phyloP scores from a whole-genome alignment of 2,797 vertebrate genomes.

The Crocodylus rhombifer region DNA sequence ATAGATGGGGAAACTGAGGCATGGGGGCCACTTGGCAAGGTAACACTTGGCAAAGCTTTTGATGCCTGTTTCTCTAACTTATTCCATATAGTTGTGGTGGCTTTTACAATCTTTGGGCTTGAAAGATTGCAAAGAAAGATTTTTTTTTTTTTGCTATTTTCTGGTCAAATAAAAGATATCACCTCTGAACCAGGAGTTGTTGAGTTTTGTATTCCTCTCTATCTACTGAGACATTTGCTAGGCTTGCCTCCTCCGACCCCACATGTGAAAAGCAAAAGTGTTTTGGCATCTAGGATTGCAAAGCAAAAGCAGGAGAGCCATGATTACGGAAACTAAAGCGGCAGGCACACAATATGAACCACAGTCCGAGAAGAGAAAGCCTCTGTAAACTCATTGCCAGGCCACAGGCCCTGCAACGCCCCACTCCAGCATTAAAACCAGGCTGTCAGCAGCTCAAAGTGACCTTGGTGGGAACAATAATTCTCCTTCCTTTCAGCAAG shows the following conservation, averaged over 20 bases:
- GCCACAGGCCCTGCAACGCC: background rate
- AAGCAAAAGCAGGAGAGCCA: background rate
- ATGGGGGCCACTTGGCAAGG: too few relatives aligned
- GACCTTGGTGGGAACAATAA: background rate
- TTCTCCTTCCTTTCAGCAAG: conserved; percentile 36
- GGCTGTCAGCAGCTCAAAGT: background rate
- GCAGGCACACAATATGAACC: background rate
- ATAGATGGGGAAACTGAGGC: background rate
- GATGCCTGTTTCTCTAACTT: too few relatives aligned
- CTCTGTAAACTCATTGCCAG: background rate
- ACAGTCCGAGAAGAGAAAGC: background rate
- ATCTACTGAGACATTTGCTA: too few relatives aligned
- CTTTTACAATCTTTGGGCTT: too few relatives aligned
- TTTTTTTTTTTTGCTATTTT: too few relatives aligned
- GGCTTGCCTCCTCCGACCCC: background rate
- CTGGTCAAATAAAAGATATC: too few relatives aligned
- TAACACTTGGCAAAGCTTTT: too few relatives aligned
- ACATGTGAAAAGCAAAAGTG: background rate
- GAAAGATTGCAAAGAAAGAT: too few relatives aligned
- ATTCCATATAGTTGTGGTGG: too few relatives aligned
- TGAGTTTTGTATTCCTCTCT: too few relatives aligned
- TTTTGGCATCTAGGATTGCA: background rate
- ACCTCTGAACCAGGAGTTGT: too few relatives aligned
- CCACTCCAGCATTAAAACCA: fast-evolving
- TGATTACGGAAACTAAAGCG: background rate